Base-by-base conservation (phyloP, 1,140 invertebrate genomes). In the Cataglyphis hispanica region DNA sequence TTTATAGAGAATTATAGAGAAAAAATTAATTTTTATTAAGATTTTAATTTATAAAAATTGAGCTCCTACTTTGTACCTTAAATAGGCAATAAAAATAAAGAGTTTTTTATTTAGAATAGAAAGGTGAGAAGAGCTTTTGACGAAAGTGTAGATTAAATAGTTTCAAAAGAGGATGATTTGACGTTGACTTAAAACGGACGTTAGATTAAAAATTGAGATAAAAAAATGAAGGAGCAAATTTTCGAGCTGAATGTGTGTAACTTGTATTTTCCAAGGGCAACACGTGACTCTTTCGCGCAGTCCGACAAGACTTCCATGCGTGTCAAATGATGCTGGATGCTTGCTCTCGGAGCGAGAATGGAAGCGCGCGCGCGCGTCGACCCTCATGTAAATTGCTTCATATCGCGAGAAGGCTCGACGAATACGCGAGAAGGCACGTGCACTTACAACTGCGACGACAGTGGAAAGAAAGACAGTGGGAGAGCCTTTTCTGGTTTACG, bases 361-460 rank as follows among this genome's bases (percentile, higher is more conserved):
- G 74, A 83, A 31, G 43, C 40, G 63, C 64, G 83, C 78, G 86
- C 60, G 85, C 78, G 80, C 81, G 81, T 84, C 88, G 87, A 91
- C 87, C 86, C 87, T 91, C 91, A 87, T 92, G 91, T 92, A 92
- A 92, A 93, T 93, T 92, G 92, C 91, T 91, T 92, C 89, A 91
- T 90, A 90, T 86, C 78, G 72, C 84, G 72, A 85, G 66, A 8
- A 43, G 60, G 74, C 58, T 74, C 75, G 85, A 46, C 88, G 88
- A 92, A 90, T 92, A 88, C 91, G 13, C 5, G 89, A 86, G 87
- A 76, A 78, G 89, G 80, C 86, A 86, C 87, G 66, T 85, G 66
- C 85, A 88, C 86, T 91, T 90, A 88, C 63, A 85, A 70, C 11
- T 60, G 84, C 72, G 72, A 34, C 31, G 86, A 58, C 50, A 43